phyloP scores from a whole-genome alignment of 2,888 invertebrate species.

The Acronicta leporina region DNA sequence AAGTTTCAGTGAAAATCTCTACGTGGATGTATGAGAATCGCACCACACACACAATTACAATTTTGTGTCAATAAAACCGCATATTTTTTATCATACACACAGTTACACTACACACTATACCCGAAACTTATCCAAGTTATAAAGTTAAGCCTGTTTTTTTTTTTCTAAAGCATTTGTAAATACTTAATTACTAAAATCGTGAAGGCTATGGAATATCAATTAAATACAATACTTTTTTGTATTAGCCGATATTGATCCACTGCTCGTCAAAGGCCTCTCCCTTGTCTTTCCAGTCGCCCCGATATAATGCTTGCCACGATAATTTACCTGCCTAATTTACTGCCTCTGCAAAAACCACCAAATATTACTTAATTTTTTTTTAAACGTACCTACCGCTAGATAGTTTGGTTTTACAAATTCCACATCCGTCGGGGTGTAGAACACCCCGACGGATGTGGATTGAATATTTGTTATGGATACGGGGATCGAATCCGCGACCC shows the following conservation, averaged over 20 bases:
- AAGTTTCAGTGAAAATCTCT: conserved; percentile 42
- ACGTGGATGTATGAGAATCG: conserved; percentile 42
- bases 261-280: no score
- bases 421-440: no score
- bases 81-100: conserved; percentile 48
- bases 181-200: not conserved
- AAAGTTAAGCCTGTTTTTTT: not conserved
- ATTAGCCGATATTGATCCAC: not conserved
- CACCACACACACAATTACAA: conserved; percentile 21
- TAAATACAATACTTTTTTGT: not conserved
- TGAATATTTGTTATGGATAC: no score
- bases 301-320: not conserved
- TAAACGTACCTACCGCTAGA: no score
- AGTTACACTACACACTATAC: conserved; percentile 69
- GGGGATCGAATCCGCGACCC: no score
- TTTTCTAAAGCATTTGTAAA: not conserved
- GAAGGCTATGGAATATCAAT: not conserved
- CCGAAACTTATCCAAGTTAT: conserved; percentile 14
- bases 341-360: conserved; percentile 12
- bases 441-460: no score
- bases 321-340: not conserved
- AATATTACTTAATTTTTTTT: no score
- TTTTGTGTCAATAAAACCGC: conserved; percentile 12
- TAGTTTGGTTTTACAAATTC: no score
- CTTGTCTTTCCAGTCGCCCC: no score